Conservation (phyloP, 1,140 invertebrate genomes). For the Cylas formicarius region DNA sequence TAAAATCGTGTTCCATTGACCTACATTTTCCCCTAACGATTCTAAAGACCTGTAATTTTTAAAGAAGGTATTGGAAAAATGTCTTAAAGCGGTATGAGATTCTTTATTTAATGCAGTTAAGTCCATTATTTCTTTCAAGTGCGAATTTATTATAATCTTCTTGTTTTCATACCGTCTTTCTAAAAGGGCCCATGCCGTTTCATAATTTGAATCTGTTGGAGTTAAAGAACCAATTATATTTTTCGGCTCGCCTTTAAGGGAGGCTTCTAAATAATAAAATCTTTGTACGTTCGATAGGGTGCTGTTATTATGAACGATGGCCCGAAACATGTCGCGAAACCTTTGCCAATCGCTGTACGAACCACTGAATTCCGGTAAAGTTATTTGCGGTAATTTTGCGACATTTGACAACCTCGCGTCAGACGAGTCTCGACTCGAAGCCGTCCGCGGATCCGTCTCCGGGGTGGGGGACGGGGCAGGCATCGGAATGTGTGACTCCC, state of each 20-base stretch:
- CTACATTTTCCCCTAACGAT: constrained; percentile 2
- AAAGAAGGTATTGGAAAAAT: constrained; percentile 8
- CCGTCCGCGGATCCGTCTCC: no score
- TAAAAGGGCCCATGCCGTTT: constrained; percentile 9
- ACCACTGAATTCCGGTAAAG: constrained; percentile 30
- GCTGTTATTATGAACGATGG: constrained; percentile 30
- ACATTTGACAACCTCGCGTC: no score
- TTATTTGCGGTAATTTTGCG: constrained; percentile 2
- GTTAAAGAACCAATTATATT: constrained; percentile 18
- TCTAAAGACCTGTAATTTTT: constrained; percentile 8
- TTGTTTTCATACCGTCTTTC: constrained; percentile 13
- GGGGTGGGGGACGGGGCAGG: no score
- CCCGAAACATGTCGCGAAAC: constrained; percentile 32
- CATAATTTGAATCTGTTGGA: constrained; percentile 7
- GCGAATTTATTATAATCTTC: constrained; percentile 12
- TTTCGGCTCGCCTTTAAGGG: constrained; percentile 25
- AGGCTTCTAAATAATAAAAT: constrained; percentile 28
- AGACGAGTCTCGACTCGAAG: no score
- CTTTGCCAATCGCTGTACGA: constrained; percentile 31
- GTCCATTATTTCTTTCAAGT: constrained; percentile 10
- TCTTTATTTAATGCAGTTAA: constrained; percentile 1
- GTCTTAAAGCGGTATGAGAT: constrained; percentile 10
- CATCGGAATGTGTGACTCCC: no score
- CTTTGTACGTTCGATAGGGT: constrained; percentile 27
- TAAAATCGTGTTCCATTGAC: constrained; percentile 15